Evolutionary conservation across 2,113 vertebrate genomes (phyloP).

Genomic region (Phaethornis superciliosus): DNA sequence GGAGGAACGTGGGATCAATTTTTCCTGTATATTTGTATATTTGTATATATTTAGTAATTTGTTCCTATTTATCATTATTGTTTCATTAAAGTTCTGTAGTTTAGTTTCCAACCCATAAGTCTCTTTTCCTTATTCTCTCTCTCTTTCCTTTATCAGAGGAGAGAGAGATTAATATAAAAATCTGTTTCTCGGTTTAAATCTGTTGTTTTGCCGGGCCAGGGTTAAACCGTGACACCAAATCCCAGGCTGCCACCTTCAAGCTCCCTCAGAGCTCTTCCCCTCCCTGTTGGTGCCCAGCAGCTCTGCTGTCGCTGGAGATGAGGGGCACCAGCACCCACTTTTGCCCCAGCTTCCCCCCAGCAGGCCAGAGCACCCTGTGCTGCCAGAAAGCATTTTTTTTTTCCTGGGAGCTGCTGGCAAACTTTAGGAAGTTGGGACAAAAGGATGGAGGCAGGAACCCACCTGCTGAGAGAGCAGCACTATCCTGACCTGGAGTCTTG

Average conservation of each 20-base stretch:
- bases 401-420: background rate
- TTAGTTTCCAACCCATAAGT: too few species aligned
- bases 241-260: background rate
- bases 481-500: rapidly evolving
- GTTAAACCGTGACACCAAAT: too few species aligned
- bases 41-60: too few species aligned
- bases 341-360: background rate
- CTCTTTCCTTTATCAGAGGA: too few species aligned
- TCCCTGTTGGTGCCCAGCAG: background rate
- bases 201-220: too few species aligned
- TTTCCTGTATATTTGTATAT: too few species aligned
- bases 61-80: too few species aligned
- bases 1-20: too few species aligned
- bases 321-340: background rate
- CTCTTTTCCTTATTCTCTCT: too few species aligned
- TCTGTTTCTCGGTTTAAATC: too few species aligned
- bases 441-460: rapidly evolving
- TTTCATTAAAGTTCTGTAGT: too few species aligned
- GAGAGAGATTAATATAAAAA: too few species aligned
- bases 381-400: background rate
- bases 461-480: background rate
- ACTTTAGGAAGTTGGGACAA: background rate
- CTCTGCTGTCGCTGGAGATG: background rate
- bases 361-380: background rate
- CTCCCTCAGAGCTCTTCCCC: background rate